A percentile compares a stretch with the other conserved stretches of the same genome.
Evolutionary conservation across 2,888 invertebrate species (phyloP).

Genomic region (Eupsilia transversa): DNA sequence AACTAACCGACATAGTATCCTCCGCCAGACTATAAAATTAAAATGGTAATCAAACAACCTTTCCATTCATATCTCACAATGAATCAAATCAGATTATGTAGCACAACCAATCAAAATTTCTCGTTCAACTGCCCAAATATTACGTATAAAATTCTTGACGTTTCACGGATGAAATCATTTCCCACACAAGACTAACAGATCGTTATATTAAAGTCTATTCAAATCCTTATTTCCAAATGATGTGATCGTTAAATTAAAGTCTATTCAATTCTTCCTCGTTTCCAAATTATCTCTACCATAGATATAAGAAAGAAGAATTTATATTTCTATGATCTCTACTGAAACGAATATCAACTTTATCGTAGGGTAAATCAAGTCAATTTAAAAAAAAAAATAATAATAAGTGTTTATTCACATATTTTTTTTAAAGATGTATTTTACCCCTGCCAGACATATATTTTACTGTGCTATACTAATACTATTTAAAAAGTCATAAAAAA

Average conservation of each 20-base stretch:
- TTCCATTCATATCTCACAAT: slow-evolving; percentile 14
- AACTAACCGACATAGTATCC: not conserved
- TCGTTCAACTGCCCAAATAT: slow-evolving; percentile 34
- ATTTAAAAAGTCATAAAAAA: not conserved
- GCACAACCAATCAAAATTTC: slow-evolving; percentile 39
- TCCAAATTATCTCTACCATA: too few relatives aligned
- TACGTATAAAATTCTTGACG: slow-evolving; percentile 28
- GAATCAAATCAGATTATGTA: slow-evolving; percentile 45
- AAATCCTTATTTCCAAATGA: not conserved
- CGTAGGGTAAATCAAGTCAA: not conserved
- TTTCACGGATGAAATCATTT: slow-evolving; percentile 44
- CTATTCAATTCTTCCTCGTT: too few relatives aligned
- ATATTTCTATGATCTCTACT: too few relatives aligned
- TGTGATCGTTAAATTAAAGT: too few relatives aligned
- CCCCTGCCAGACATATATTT: too few relatives aligned
- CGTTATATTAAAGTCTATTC: not conserved
- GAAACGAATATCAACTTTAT: not conserved
- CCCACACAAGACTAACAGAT: slow-evolving; percentile 50
- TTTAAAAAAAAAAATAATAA: not conserved
- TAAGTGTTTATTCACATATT: too few relatives aligned
- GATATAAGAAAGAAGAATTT: too few relatives aligned
- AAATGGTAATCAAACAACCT: slow-evolving; percentile 18
- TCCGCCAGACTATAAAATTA: slow-evolving; percentile 6
- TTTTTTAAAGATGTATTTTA: too few relatives aligned
- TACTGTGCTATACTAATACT: too few relatives aligned